Evolutionary conservation across 2,113 vertebrate genomes (phyloP).

Genomic region (Mirounga angustirostris): DNA sequence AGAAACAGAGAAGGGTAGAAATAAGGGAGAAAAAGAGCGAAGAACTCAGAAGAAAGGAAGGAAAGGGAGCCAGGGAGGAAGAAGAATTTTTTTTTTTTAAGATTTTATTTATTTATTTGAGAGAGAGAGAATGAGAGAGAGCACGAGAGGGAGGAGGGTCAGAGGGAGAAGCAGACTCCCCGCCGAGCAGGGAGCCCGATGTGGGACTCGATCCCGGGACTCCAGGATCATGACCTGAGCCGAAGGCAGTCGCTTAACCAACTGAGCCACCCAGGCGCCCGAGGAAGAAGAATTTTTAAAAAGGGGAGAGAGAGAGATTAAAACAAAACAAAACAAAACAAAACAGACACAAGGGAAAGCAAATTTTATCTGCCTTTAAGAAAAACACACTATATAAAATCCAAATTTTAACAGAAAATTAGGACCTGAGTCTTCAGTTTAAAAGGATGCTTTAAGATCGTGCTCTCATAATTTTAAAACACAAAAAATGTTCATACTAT

Average conservation of each 20-base stretch:
- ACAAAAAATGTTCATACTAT: background rate
- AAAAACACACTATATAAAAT: background rate
- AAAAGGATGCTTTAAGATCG: background rate
- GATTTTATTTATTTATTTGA: too few species aligned
- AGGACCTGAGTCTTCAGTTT: background rate
- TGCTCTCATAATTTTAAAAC: conserved; percentile 33
- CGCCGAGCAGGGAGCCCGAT: too few species aligned
- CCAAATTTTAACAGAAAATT: conserved; percentile 26
- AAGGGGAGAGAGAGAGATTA: background rate
- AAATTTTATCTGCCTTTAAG: conserved; percentile 15
- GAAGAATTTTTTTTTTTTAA: background rate
- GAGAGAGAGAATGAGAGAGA: too few species aligned
- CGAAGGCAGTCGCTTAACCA: too few species aligned
- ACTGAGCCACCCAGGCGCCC: too few species aligned
- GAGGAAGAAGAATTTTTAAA: background rate
- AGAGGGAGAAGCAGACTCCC: too few species aligned
- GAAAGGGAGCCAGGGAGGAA: background rate
- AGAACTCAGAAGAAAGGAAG: background rate
- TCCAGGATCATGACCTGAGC: too few species aligned
- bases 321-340: background rate
- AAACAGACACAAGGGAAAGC: background rate
- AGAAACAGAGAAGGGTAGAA: background rate
- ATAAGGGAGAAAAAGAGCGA: background rate
- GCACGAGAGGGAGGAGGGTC: too few species aligned
- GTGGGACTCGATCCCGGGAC: too few species aligned